phyloP scores from a whole-genome alignment of 1,140 invertebrate species.

The Conopomorpha cramerella region DNA sequence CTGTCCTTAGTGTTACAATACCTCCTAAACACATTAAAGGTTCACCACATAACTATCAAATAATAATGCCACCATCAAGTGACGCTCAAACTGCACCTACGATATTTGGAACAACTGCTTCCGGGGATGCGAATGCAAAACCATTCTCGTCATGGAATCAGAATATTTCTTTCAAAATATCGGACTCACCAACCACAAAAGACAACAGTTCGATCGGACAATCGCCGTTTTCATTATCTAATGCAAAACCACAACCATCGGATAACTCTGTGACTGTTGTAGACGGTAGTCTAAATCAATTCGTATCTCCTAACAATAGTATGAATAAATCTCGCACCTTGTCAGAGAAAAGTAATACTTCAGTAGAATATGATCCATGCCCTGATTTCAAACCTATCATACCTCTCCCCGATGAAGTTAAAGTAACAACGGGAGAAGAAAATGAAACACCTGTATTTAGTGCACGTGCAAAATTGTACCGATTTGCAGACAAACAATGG shows the following conservation, averaged over 20 bases:
- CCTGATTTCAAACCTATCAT: slow-evolving; percentile 88
- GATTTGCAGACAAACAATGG: slow-evolving; percentile 83
- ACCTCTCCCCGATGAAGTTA: slow-evolving; percentile 80
- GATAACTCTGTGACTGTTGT: slow-evolving; percentile 21
- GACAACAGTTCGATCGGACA: slow-evolving; percentile 12
- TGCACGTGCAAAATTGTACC: slow-evolving; percentile 75
- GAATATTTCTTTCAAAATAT: slow-evolving; percentile 25
- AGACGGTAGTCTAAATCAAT: slow-evolving; percentile 19
- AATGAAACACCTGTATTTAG: slow-evolving; percentile 72
- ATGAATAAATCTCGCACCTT: slow-evolving; percentile 52
- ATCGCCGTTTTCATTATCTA: slow-evolving; percentile 1
- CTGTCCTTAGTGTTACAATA: slow-evolving; percentile 73
- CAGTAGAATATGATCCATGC: slow-evolving; percentile 77
- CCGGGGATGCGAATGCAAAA: slow-evolving; percentile 24
- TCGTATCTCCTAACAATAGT: slow-evolving; percentile 35
- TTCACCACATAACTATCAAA: slow-evolving; percentile 71
- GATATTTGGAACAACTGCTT: slow-evolving; percentile 26
- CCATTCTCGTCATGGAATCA: slow-evolving; percentile 25
- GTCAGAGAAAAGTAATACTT: slow-evolving; percentile 57
- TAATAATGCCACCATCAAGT: slow-evolving; percentile 61
- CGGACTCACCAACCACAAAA: slow-evolving; percentile 9
- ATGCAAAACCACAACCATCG: slow-evolving; percentile 3
- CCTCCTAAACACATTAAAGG: slow-evolving; percentile 73
- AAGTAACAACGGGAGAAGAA: slow-evolving; percentile 83
- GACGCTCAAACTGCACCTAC: slow-evolving; percentile 55